Evolutionary conservation across 2,797 vertebrate genomes (phyloP).

Genomic region (Gadopsis bispinosus): DNA sequence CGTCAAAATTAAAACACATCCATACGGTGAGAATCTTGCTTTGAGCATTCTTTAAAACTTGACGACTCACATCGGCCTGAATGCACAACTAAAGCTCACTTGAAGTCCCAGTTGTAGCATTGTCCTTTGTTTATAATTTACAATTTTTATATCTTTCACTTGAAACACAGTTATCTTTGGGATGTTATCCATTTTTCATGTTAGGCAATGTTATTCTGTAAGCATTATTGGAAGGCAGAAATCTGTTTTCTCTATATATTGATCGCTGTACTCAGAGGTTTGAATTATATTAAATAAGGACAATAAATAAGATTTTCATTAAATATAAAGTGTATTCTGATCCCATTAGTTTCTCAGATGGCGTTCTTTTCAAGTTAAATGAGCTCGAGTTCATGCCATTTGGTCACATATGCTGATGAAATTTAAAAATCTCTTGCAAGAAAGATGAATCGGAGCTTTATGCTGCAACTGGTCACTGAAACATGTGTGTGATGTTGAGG

Average conservation of each 20-base stretch:
- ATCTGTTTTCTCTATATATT: constrained; percentile 15
- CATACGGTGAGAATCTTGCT: constrained; percentile 10
- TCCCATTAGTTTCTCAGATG: constrained; percentile 34
- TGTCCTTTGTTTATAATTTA: constrained; percentile 3
- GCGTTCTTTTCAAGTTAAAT: constrained; percentile 43
- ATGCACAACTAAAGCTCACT: not conserved
- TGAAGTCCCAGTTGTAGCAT: not conserved
- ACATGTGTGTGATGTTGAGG: constrained; percentile 57
- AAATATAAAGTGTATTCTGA: constrained; percentile 27
- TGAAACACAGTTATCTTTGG: constrained; percentile 5
- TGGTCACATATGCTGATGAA: constrained; percentile 54
- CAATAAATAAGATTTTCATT: constrained; percentile 41
- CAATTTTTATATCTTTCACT: not conserved
- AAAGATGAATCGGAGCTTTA: constrained; percentile 56
- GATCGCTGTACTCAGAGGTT: constrained; percentile 14
- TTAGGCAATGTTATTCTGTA: constrained; percentile 1
- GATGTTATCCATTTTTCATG: constrained; percentile 20
- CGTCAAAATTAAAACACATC: constrained; percentile 9
- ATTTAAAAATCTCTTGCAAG: constrained; percentile 51
- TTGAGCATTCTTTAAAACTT: not conserved
- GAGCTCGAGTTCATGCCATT: constrained; percentile 16
- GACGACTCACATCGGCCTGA: not conserved
- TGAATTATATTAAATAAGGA: constrained; percentile 15
- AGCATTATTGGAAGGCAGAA: constrained; percentile 4
- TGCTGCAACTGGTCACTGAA: constrained; percentile 51